A percentile compares a stretch with the other conserved stretches of the same genome.
phyloP scores from a whole-genome alignment of 2,113 vertebrate species.

The Neodontobutis hainanensis region DNA sequence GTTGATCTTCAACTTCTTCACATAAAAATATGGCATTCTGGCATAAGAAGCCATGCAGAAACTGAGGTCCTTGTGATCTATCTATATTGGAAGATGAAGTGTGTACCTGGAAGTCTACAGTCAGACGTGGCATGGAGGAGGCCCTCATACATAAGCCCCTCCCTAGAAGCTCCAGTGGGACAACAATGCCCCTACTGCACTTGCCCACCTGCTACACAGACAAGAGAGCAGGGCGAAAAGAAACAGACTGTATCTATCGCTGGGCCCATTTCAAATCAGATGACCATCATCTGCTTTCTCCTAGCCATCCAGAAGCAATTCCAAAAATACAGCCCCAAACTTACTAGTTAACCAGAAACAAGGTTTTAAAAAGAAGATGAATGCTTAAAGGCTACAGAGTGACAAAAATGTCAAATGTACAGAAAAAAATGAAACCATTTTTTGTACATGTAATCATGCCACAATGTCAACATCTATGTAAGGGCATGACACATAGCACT shows the following conservation, averaged over 20 bases:
- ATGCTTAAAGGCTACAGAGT: constrained; percentile 9
- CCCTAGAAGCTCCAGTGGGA: constrained; percentile 68
- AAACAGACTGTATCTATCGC: constrained; percentile 61
- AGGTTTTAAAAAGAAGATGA: constrained; percentile 29
- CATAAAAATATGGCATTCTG: constrained; percentile 23
- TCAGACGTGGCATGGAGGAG: constrained; percentile 94
- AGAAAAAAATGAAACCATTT: constrained; percentile 38
- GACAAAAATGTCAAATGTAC: constrained; percentile 10
- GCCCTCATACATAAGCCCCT: constrained; percentile 81
- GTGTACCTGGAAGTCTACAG: constrained; percentile 90
- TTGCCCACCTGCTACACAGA: constrained; percentile 74
- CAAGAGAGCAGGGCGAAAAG: constrained; percentile 64
- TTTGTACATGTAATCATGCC: constrained; percentile 57
- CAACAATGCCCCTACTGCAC: constrained; percentile 64
- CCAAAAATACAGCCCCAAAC: constrained; percentile 42
- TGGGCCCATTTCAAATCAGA: constrained; percentile 8
- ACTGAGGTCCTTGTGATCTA: constrained; percentile 39
- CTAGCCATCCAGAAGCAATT: constrained; percentile 69
- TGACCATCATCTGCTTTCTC: constrained; percentile 23
- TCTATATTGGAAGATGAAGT: constrained; percentile 44
- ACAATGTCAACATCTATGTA: constrained; percentile 33
- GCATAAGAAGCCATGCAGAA: constrained; percentile 61
- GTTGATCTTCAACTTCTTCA: constrained; percentile 34
- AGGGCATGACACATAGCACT: constrained; percentile 35
- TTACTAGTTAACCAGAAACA: constrained; percentile 42